Conservation (phyloP, 2,888 invertebrate species). For the Ophraella communa region DNA sequence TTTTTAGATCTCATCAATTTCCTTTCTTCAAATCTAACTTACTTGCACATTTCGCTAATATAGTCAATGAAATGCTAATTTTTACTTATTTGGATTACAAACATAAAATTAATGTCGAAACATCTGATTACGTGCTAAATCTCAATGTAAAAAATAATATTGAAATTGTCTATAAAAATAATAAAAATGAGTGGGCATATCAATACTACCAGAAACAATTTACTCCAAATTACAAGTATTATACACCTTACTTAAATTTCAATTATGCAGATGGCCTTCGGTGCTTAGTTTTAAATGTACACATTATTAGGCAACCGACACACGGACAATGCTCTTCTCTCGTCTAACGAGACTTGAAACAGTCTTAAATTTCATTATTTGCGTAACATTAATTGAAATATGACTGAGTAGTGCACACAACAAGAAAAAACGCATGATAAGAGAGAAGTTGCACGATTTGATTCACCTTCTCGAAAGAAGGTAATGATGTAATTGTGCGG, state of each 20-base stretch:
- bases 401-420: constrained; percentile 26
- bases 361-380: neutral
- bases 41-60: too few species aligned
- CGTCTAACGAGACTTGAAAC: neutral
- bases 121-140: too few species aligned
- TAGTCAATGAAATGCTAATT: too few species aligned
- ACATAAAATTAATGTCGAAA: too few species aligned
- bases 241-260: neutral
- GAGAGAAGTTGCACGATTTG: constrained; percentile 34
- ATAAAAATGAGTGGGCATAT: too few species aligned
- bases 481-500: constrained; percentile 44
- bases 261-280: neutral
- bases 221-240: too few species aligned
- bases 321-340: neutral
- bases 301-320: neutral
- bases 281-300: neutral
- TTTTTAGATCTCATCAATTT: too few species aligned
- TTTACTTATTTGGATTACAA: too few species aligned
- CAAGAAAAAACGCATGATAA: constrained; percentile 18
- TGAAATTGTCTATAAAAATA: too few species aligned
- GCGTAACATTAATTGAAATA: neutral
- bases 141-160: too few species aligned
- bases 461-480: constrained; percentile 40
- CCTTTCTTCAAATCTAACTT: too few species aligned
- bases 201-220: too few species aligned